These are phyloP conservation scores for Phataginus tetradactyla DNA, from an alignment of 2,797 vertebrate genomes.

Conservation along the genomic window DNA sequence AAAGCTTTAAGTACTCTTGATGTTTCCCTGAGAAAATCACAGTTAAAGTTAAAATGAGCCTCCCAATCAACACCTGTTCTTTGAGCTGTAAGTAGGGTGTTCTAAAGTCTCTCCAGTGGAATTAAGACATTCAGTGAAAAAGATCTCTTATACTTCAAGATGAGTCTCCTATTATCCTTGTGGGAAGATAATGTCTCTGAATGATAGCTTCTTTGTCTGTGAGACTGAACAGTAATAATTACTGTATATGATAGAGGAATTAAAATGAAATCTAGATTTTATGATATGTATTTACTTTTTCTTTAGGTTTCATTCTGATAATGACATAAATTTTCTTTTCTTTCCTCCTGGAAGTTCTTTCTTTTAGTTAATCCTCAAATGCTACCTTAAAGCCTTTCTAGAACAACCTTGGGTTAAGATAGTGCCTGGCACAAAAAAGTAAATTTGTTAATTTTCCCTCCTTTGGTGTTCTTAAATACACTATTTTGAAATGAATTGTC, in stretches of 20 bases:
- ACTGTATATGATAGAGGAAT: neutral
- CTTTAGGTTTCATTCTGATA: neutral
- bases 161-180: neutral
- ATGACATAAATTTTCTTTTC: neutral
- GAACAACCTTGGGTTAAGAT: neutral
- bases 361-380: neutral
- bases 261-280: neutral
- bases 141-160: neutral
- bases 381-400: neutral
- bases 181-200: neutral
- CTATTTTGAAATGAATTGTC: neutral
- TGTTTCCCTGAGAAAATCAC: constrained; percentile 6
- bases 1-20: neutral
- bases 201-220: neutral
- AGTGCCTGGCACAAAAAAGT: neutral
- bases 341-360: neutral
- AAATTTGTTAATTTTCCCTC: neutral
- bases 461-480: neutral
- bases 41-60: neutral
- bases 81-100: neutral
- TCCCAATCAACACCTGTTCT: neutral
- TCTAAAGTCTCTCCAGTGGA: neutral
- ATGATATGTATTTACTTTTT: neutral
- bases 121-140: neutral
- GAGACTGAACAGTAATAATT: neutral